Evolutionary conservation across 2,797 vertebrate species (phyloP).

Genomic region (Leucoraja ocellata): DNA sequence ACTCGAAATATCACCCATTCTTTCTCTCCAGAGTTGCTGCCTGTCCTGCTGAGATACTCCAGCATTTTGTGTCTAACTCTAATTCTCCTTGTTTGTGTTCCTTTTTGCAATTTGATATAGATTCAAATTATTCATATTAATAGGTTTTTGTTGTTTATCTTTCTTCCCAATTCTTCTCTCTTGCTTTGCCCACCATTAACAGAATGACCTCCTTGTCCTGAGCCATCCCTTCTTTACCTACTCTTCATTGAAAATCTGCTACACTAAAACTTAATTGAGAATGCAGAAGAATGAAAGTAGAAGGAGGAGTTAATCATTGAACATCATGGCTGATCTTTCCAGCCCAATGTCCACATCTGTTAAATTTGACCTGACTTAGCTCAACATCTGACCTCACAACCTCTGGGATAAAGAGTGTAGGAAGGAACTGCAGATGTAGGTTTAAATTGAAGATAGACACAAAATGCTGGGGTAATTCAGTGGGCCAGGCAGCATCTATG

Average conservation of each 20-base stretch:
- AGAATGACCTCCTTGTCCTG: too few relatives aligned
- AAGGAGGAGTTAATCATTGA: not conserved
- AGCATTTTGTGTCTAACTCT: too few relatives aligned
- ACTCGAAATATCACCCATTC: too few relatives aligned
- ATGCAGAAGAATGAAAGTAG: not conserved
- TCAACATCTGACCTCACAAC: not conserved
- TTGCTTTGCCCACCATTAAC: not conserved
- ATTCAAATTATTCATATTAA: not conserved
- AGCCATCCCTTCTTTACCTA: not conserved
- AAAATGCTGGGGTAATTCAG: too few relatives aligned
- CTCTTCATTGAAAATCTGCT: not conserved
- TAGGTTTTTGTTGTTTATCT: not conserved
- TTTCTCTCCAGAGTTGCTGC: too few relatives aligned
- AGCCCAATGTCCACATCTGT: not conserved
- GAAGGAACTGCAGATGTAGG: too few relatives aligned
- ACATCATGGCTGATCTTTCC: not conserved
- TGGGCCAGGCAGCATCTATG: too few relatives aligned
- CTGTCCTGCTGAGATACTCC: too few relatives aligned
- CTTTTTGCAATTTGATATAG: too few relatives aligned
- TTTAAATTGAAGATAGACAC: too few relatives aligned
- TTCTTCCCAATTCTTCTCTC: not conserved
- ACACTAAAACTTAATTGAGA: not conserved
- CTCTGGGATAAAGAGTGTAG: not conserved
- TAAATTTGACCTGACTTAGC: not conserved
- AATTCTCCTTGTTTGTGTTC: too few relatives aligned